Conservation (phyloP, 2,797 vertebrate species). For the Cuculus canorus region DNA sequence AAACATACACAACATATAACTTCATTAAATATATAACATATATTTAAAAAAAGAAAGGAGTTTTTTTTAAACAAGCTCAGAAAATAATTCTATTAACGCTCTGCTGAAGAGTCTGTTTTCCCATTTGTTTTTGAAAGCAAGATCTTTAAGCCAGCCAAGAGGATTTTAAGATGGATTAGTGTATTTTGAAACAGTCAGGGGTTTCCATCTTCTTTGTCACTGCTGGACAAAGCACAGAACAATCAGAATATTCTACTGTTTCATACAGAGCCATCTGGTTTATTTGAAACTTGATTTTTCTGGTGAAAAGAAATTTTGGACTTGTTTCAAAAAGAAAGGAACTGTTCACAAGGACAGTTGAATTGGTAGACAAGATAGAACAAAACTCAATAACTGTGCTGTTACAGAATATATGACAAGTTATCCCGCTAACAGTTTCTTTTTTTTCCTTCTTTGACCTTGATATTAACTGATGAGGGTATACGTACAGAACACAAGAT, state of each 20-base stretch:
- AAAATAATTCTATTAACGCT: not conserved
- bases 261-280: not conserved
- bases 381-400: not conserved
- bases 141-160: not conserved
- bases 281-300: not conserved
- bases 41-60: fast-evolving
- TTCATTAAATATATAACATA: too few species aligned
- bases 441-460: not conserved
- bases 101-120: not conserved
- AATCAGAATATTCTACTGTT: not conserved
- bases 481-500: not conserved
- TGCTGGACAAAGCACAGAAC: not conserved
- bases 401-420: not conserved
- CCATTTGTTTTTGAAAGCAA: not conserved
- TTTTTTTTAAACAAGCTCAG: not conserved
- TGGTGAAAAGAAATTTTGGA: not conserved
- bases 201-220: not conserved
- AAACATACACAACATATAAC: too few species aligned
- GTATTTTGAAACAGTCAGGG: not conserved
- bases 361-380: not conserved
- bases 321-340: not conserved
- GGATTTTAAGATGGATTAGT: not conserved
- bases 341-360: not conserved
- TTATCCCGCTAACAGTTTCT: not conserved
- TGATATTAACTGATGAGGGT: not conserved